phyloP scores from a whole-genome alignment of 2,113 vertebrate genomes.

The Lontra canadensis region DNA sequence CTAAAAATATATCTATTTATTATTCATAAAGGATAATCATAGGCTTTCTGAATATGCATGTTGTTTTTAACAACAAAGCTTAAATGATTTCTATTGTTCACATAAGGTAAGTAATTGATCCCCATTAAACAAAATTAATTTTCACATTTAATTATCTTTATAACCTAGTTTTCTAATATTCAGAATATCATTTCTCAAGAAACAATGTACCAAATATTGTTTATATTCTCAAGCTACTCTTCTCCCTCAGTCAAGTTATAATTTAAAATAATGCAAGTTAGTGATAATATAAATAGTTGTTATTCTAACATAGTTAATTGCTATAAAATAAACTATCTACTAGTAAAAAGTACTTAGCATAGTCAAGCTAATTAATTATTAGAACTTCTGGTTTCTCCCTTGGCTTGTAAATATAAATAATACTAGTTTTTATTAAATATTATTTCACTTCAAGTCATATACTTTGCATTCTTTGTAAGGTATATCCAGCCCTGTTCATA shows the following conservation, averaged over 20 bases:
- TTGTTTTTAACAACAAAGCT: slow-evolving; percentile 29
- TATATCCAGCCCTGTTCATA: not conserved
- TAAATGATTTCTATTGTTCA: slow-evolving; percentile 36
- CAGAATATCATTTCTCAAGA: not conserved
- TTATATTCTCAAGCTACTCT: not conserved
- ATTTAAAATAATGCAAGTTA: slow-evolving; percentile 25
- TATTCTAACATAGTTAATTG: not conserved
- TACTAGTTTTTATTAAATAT: not conserved
- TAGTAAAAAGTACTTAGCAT: not conserved
- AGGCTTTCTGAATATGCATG: not conserved
- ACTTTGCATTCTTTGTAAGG: not conserved
- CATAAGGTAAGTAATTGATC: slow-evolving; percentile 33
- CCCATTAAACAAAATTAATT: slow-evolving; percentile 34
- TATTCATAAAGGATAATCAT: slow-evolving; percentile 12
- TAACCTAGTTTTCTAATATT: not conserved
- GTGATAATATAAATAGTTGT: not conserved
- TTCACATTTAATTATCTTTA: slow-evolving; percentile 46
- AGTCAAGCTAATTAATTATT: not conserved
- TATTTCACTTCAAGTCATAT: not conserved
- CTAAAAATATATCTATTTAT: slow-evolving; percentile 41
- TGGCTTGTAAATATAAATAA: not conserved
- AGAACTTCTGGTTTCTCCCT: not conserved
- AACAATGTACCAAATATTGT: not conserved
- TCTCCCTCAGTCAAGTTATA: not conserved
- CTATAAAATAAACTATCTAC: not conserved